These are phyloP conservation scores for Rhimphoctona megacephalus DNA, from an alignment of 2,888 invertebrate genomes.

Conservation along the genomic window DNA sequence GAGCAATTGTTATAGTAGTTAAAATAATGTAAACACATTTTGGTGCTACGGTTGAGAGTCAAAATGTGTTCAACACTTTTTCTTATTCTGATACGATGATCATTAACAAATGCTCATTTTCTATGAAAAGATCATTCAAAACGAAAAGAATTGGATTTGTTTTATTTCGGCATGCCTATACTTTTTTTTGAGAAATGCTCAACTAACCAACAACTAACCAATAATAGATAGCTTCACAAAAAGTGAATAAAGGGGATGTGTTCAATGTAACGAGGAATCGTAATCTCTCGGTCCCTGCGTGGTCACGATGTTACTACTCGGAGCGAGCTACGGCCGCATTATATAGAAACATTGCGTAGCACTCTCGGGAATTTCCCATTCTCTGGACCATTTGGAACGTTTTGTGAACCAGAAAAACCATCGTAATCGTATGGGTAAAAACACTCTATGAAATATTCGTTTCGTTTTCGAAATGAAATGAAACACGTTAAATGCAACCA, in stretches of 20 bases:
- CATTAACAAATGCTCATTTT: background rate
- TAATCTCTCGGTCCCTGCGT: background rate
- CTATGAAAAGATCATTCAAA: background rate
- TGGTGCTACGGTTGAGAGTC: background rate
- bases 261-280: background rate
- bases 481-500: background rate
- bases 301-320: background rate
- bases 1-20: background rate
- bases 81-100: background rate
- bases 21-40: background rate
- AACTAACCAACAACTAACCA: background rate
- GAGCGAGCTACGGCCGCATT: background rate
- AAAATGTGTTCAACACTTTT: too few relatives aligned
- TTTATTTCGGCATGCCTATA: background rate
- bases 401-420: background rate
- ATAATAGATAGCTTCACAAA: background rate
- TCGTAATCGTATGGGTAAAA: background rate
- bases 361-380: background rate
- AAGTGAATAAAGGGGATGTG: background rate
- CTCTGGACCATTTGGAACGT: background rate
- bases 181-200: background rate
- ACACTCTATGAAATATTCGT: background rate
- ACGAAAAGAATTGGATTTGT: background rate
- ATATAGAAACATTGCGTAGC: background rate
- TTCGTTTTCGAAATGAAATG: background rate